Conservation (phyloP, 23 tunicate genomes). For the Styela clava region DNA sequence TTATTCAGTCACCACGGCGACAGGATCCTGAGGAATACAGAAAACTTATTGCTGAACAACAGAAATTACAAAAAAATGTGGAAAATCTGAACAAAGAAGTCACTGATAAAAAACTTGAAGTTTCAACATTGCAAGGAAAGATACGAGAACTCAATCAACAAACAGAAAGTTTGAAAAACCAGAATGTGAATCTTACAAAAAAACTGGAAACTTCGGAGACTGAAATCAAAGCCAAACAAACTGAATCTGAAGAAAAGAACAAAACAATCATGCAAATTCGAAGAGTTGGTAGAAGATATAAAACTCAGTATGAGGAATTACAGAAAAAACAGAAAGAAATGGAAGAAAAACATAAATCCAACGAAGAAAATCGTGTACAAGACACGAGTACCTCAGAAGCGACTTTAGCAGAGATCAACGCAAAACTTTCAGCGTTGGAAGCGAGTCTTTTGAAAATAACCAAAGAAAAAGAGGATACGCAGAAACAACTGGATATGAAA, state of each 20-base stretch:
- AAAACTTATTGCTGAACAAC: slow-evolving; percentile 47
- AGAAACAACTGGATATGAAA: slow-evolving; percentile 4
- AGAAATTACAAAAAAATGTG: slow-evolving; percentile 28
- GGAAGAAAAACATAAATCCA: slow-evolving; percentile 13
- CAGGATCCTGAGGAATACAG: slow-evolving; percentile 91
- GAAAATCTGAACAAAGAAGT: slow-evolving; percentile 65
- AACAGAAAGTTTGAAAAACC: slow-evolving; percentile 7
- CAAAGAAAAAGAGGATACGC: slow-evolving; percentile 54
- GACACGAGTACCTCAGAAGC: slow-evolving; percentile 36
- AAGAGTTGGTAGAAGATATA: slow-evolving; percentile 67
- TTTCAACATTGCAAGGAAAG: slow-evolving; percentile 31
- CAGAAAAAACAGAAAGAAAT: slow-evolving; percentile 44
- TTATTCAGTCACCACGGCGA: slow-evolving; percentile 66
- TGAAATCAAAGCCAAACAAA: slow-evolving; percentile 4
- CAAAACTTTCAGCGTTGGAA: slow-evolving; percentile 39
- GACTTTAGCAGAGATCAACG: slow-evolving; percentile 13
- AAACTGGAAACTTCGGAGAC: slow-evolving; percentile 2
- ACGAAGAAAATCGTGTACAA: background rate
- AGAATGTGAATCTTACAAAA: background rate
- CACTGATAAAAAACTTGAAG: slow-evolving; percentile 45
- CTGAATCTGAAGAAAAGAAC: slow-evolving; percentile 45
- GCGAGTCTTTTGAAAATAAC: slow-evolving; percentile 33
- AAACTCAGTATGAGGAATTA: slow-evolving; percentile 68
- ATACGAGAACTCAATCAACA: slow-evolving; percentile 19
- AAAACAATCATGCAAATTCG: slow-evolving; percentile 70